Evolutionary conservation across 37 sponge, comb jelly and placozoan genomes (phyloP), one percentile per base, ranked within the genome.

Genomic region (Hexactinellida sp.): DNA sequence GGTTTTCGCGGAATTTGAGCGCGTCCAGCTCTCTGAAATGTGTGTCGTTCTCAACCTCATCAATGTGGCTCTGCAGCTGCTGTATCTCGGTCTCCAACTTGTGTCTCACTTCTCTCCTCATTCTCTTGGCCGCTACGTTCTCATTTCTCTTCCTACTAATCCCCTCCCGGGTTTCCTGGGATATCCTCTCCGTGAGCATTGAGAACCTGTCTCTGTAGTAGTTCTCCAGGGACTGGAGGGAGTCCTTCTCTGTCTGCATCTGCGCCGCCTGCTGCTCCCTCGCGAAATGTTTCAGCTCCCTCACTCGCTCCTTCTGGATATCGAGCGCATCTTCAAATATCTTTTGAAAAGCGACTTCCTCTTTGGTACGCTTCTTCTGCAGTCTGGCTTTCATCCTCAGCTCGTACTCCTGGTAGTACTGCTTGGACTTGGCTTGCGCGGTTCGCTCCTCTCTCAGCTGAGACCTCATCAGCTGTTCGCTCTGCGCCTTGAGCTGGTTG

Each of bases 1-100:
- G 39, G 36, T 54, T 76, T 13, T 84, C 85, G 36, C 83, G 55
- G 83, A 91, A 82, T 0, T 37, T 37, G 32, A 89, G 37, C 28
- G 89, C 89, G 55, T 92, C 93, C 54, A 92, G 85, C 85, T 92
- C 83, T 89, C 93, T 91, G 86, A 91, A 92, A 82, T 92, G 90
- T 30, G 87, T 82, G 37, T 83, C 86, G 54, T 92, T 91, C 25
- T 88, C 90, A 32, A 86, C 93, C 21, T 87, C 82, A 38, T 84
- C 85, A 10, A 91, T 87, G 30, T 37, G 47, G 54, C 83, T 87
- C 84, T 92, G 93, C 25, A 92, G 83, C 38, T 86, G 9, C 16
- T 41, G 25, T 23, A 92, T 83, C 39, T 92, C 93, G 0, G 36
- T 36, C 63, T 92, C 91, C 84, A 91, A 76, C 38, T 55, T 87